phyloP scores from a whole-genome alignment of 1,140 invertebrate species.

The Cotesia chilonis region DNA sequence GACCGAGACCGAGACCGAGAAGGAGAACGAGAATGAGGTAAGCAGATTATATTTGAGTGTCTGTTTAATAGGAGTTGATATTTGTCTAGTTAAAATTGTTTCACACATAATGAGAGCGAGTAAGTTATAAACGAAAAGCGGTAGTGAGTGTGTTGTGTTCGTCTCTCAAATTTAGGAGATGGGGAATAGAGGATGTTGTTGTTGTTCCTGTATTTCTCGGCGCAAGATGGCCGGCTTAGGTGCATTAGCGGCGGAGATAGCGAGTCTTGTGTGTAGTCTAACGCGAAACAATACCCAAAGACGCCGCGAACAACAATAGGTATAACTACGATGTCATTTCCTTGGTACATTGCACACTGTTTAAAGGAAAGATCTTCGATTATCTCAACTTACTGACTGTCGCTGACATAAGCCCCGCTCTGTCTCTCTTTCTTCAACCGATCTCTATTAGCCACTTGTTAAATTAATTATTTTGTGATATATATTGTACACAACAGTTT shows the following conservation, averaged over 20 bases:
- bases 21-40: too few species aligned
- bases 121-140: too few species aligned
- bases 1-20: too few species aligned
- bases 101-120: too few species aligned
- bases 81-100: too few species aligned
- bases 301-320: constrained; percentile 8
- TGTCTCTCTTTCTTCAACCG: not conserved
- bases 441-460: not conserved
- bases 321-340: constrained; percentile 6
- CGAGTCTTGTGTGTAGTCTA: not conserved
- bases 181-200: too few species aligned
- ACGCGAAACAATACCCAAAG: constrained; percentile 1
- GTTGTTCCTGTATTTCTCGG: too few species aligned
- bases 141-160: too few species aligned
- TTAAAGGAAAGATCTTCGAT: constrained; percentile 15
- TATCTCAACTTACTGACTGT: not conserved
- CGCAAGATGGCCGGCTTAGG: constrained; percentile 12
- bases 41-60: too few species aligned
- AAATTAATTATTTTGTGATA: not conserved
- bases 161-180: too few species aligned
- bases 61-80: too few species aligned
- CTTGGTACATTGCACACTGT: not conserved
- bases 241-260: constrained; percentile 8
- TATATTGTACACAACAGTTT: not conserved
- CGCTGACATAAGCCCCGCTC: not conserved